phyloP scores from a whole-genome alignment of 2,888 invertebrate genomes.

The Amorpha juglandis region DNA sequence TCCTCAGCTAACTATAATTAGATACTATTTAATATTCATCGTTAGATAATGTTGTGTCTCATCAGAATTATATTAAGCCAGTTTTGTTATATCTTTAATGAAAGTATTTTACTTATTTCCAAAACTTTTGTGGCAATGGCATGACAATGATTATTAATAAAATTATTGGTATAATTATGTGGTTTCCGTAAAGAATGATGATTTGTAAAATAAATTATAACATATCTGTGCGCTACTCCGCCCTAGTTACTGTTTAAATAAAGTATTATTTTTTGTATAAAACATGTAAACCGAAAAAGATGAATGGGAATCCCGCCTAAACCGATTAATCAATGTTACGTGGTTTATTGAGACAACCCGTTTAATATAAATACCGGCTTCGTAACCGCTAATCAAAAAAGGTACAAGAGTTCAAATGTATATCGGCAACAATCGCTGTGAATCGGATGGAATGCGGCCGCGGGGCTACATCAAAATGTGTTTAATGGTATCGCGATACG shows the following conservation, averaged over 20 bases:
- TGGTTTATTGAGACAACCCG: constrained; percentile 47
- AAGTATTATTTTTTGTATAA: not conserved
- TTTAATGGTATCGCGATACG: constrained; percentile 72
- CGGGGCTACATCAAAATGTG: constrained; percentile 65
- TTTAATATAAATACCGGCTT: constrained; percentile 56
- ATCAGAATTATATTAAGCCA: too few species aligned
- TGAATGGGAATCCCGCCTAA: constrained; percentile 13
- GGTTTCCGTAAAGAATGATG: too few species aligned
- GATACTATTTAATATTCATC: too few species aligned
- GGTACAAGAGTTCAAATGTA: constrained; percentile 79
- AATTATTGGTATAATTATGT: too few species aligned
- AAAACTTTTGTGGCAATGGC: too few species aligned
- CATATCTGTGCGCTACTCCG: too few species aligned
- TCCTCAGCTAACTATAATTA: too few species aligned
- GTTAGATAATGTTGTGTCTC: too few species aligned
- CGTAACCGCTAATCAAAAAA: constrained; percentile 78
- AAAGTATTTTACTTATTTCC: too few species aligned
- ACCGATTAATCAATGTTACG: constrained; percentile 40
- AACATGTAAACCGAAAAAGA: constrained; percentile 3
- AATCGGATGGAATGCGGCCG: constrained; percentile 62
- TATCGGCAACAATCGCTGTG: constrained; percentile 70
- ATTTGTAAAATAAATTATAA: too few species aligned
- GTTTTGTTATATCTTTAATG: too few species aligned
- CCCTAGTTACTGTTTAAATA: not conserved
- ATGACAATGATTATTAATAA: too few species aligned